These are phyloP conservation scores for Gastrophysa polygoni DNA, from an alignment of 2,888 invertebrate genomes.

Conservation along the genomic window DNA sequence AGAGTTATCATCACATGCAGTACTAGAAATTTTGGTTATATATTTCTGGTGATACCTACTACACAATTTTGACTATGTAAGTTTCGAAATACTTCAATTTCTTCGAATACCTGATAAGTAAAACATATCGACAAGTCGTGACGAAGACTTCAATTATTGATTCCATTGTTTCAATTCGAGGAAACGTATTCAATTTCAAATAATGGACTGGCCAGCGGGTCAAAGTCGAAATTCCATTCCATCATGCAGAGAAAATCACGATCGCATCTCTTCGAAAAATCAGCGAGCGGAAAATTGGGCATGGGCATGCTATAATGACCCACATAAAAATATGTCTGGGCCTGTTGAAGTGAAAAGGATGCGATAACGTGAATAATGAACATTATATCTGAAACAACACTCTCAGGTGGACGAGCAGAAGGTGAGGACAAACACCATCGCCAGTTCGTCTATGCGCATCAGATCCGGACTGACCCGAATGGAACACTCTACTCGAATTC, in stretches of 20 bases:
- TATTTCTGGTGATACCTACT: no score
- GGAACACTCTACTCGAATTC: background rate
- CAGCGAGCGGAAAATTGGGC: conserved; percentile 27
- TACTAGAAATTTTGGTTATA: no score
- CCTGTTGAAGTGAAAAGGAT: conserved; percentile 26
- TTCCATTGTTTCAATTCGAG: background rate
- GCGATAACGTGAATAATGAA: conserved; percentile 26
- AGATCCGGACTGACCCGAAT: conserved; percentile 4
- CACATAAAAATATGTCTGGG: conserved; percentile 28
- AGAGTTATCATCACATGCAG: no score
- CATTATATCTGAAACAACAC: conserved; percentile 29
- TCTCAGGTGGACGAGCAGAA: conserved; percentile 18
- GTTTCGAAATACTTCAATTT: no score
- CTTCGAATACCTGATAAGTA: no score
- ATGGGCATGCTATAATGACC: conserved; percentile 27
- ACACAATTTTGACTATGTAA: no score
- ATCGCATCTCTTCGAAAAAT: conserved; percentile 26
- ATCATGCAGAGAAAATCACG: conserved; percentile 20
- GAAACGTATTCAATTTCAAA: background rate
- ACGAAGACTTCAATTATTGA: no score
- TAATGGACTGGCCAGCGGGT: background rate
- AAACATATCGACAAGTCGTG: no score
- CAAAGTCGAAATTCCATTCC: background rate
- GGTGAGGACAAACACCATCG: conserved; percentile 27
- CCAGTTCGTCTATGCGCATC: conserved; percentile 9